Evolutionary conservation across 2,888 invertebrate species (phyloP), one percentile per base, ranked within the genome.

Genomic region (Acrobasis suavella): DNA sequence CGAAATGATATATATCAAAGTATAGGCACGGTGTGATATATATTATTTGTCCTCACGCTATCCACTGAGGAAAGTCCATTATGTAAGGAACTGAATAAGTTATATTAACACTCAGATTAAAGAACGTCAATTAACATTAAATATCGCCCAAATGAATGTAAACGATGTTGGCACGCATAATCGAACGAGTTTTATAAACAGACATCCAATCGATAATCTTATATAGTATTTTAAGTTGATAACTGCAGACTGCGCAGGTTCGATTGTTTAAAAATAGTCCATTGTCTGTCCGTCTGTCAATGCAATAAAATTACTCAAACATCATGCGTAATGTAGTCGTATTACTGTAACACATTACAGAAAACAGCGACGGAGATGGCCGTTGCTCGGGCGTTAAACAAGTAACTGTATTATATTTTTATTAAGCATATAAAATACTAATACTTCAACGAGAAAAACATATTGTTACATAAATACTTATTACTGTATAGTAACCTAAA

Each of bases 191-290:
- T 66, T 65, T 63, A 60, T 64, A 68, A 65, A 66, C 65, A 66
- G 12, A 46, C 62, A 42, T 46, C 55, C 60, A 64, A 63, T 64
- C 66, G 61, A 62, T 61, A 66, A 63, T 65, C 64, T 65, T 66
- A 65, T 62, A 62, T 69, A 68, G 22, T 22, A 22, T 22, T 2
- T 2, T 22, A 22, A 22, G 22, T 68, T 65, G 68, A 71, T 65
- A 68, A 63, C 58, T 63, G 60, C 51, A 38, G 46, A 38, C 39
- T 32, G 58, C 55, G 60, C 58, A 58, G 64, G 65, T 65, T 54
- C 64, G 62, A 58, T 66, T 72, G 72, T 75, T 73, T 75, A 17
- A 65, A 65, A 67, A 58, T 61, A 60, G 16, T 7, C 64, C 67
- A 72, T 71, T 70, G 72, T 72, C 64, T 61, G 56, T 49, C 51